phyloP scores from a whole-genome alignment of 1,140 invertebrate species.

The Diachasmimorpha longicaudata region DNA sequence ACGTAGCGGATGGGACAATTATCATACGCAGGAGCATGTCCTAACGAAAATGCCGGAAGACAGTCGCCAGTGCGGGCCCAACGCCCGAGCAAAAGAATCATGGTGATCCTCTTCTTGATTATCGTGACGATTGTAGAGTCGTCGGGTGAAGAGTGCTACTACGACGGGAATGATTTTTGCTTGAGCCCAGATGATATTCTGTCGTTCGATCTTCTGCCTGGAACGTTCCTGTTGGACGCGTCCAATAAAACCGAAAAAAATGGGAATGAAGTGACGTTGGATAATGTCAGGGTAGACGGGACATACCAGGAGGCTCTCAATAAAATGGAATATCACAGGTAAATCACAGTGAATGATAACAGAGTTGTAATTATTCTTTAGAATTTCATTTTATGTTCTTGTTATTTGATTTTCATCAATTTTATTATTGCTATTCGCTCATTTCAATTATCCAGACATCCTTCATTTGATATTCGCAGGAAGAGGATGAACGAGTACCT shows the following conservation, averaged over 20 bases:
- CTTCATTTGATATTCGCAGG: conserved; percentile 47
- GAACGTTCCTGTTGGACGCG: conserved; percentile 62
- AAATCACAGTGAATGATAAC: conserved; percentile 25
- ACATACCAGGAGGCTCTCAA: conserved; percentile 65
- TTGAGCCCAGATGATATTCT: conserved; percentile 70
- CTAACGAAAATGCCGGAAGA: background rate
- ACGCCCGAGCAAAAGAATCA: background rate
- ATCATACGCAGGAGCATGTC: conserved; percentile 34
- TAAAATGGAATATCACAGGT: conserved; percentile 71
- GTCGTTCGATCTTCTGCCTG: conserved; percentile 68
- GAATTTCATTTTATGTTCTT: too few relatives aligned
- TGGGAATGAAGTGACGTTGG: conserved; percentile 13
- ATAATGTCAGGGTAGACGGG: conserved; percentile 54
- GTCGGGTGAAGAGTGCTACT: conserved; percentile 45
- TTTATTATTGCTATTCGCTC: background rate
- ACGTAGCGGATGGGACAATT: conserved; percentile 31
- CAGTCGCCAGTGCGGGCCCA: background rate
- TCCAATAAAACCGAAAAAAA: conserved; percentile 43
- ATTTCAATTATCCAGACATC: too few relatives aligned
- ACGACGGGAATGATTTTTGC: conserved; percentile 58
- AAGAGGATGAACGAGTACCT: conserved; percentile 77
- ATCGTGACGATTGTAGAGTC: background rate
- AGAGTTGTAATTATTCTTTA: too few relatives aligned
- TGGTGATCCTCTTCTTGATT: conserved; percentile 9
- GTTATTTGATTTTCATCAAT: conserved; percentile 3